Percentiles rank a stretch among this genome's conserved stretches.
Conservation (phyloP, 1,140 invertebrate genomes). For the Apis dorsata region DNA sequence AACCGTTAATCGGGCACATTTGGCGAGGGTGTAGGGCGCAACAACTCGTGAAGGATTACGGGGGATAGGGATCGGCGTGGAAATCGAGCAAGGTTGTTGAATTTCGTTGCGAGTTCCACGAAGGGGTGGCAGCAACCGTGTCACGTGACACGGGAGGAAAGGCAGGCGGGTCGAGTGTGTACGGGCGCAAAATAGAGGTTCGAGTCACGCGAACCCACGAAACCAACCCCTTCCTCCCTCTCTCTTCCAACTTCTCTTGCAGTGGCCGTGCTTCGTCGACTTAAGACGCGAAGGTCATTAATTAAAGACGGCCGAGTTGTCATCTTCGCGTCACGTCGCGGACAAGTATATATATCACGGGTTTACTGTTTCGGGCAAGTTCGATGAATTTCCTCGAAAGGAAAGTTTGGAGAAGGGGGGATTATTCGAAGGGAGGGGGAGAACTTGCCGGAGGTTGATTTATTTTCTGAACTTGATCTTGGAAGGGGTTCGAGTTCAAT, state of each 20-base stretch:
- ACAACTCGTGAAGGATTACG: too few species aligned
- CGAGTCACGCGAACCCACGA: constrained; percentile 57
- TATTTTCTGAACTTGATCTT: too few species aligned
- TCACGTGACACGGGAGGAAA: constrained; percentile 38
- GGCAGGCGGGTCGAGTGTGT: constrained; percentile 32
- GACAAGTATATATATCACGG: constrained; percentile 14
- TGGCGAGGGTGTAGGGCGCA: too few species aligned
- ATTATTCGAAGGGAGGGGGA: too few species aligned
- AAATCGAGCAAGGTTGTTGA: neutral
- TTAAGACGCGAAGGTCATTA: constrained; percentile 49
- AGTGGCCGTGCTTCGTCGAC: constrained; percentile 2
- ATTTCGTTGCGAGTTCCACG: constrained; percentile 25
- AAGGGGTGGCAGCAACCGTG: neutral
- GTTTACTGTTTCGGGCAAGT: neutral
- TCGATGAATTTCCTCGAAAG: neutral
- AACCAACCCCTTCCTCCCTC: constrained; percentile 31
- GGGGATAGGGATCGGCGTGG: too few species aligned
- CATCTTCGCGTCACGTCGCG: constrained; percentile 51
- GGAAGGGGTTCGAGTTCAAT: too few species aligned
- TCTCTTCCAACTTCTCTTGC: neutral
- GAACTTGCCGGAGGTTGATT: too few species aligned
- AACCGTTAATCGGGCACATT: too few species aligned
- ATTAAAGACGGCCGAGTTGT: constrained; percentile 56
- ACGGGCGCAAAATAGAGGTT: constrained; percentile 38
- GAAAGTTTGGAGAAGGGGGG: too few species aligned